Base-by-base conservation (phyloP, 1,140 invertebrate species). In the Phenacoccus solenopsis region DNA sequence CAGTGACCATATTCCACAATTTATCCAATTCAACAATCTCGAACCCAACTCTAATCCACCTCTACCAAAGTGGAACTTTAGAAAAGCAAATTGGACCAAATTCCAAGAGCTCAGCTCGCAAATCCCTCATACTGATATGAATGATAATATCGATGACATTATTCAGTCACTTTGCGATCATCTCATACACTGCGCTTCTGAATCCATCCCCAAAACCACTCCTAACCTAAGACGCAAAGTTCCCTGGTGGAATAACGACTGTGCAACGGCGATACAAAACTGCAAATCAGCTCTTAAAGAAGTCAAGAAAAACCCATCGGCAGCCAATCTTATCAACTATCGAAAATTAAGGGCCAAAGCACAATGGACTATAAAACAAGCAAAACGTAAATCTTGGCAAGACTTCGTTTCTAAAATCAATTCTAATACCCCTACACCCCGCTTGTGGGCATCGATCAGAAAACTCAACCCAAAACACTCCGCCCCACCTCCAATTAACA, bases 1-100 rank as follows among this genome's bases (percentile, higher is more conserved):
- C 28, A 69, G 68, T 57, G 68, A 69, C 16, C 68, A 69, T 22
- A 49, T 57, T 25, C 68, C 68, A 25, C 30, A 32, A 32, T 32
- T 5, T 32, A 32, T 32, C 30, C 30, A 32, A 32, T 32, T 32
- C 13, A 32, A 5, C 13, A 13, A 32, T 32, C 30, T 13, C n/a
- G n/a, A n/a, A n/a, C n/a, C n/a, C n/a, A n/a, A n/a, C n/a, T n/a
- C n/a, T n/a, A n/a, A 32, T 35, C 38, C 21, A 57, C 56, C 7
- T 28, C 28, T 24, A 28, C 38, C 22, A 32, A 49, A 69, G 21
- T 49, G 56, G 24, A 27, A 69, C 56, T 38, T 25, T 10, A 20
- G 13, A 57, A 69, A 69, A 28, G 10, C 38, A 57, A 57, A 69
- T 28, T 56, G 38, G 35, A 7, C 30, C 30, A 69, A 49, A 25